Evolutionary conservation across 2,888 invertebrate genomes (phyloP), one percentile per base, ranked within the genome.

Genomic region (Ormyrus nitidulus): DNA sequence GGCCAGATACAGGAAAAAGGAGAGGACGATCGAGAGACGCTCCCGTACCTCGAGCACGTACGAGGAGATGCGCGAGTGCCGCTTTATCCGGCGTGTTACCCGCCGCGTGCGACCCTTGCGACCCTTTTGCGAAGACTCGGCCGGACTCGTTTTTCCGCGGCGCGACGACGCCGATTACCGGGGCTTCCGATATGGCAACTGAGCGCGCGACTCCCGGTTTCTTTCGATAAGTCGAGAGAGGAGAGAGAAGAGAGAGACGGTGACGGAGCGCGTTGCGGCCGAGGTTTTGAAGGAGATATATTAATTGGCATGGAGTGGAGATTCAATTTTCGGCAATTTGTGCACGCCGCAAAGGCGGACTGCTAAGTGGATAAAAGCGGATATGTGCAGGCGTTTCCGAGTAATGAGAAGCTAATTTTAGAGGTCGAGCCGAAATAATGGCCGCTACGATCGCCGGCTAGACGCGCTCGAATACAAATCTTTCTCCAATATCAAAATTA

Each of bases 261-360:
- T 0, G 34, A 34, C 34, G 34, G 34, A 34, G 34, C 3, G 34
- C 34, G 34, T 34, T 3, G 34, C 34, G 34, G 34, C 34, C 34
- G 34, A 34, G 34, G 34, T 4, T 34, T 34, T 4, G 34, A 34
- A 34, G 34, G 34, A 34, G 4, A 34, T 34, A 19, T 19, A 34
- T 51, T 73, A 79, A 73, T 79, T 79, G 73, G 51, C 73, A 58
- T 66, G 53, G 53, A 59, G 66, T 73, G 46, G 72, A 68, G 72
- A 78, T 78, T 78, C 65, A 78, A 73, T 78, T 78, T 65, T 49
- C 53, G 11, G 56, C 69, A 62, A 73, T 73, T 73, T 51, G 34
- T 51, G 34, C 49, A 4, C 56, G 19, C 6, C 19, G 46, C 34
- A 51, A 53, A 75, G 54, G 51, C 54, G 65, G 5, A 7, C 9